Conservation (phyloP, 2,113 vertebrate species). For the Pollimyrus isidori region DNA sequence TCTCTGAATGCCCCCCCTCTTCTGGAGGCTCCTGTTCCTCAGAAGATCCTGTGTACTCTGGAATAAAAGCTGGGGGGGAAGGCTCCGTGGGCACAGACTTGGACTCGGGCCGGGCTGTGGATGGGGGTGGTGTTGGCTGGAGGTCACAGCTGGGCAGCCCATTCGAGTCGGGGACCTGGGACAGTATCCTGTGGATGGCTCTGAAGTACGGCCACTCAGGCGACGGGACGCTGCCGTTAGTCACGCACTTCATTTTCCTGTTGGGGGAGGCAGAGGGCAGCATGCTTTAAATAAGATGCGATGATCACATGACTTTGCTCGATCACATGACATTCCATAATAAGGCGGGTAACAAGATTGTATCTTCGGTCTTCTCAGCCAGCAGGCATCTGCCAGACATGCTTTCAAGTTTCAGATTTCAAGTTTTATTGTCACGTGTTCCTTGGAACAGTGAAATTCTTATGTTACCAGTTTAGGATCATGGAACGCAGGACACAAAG, state of each 20-base stretch:
- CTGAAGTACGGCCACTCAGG: conserved; percentile 95
- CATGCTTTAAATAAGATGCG: not conserved
- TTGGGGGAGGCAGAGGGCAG: conserved; percentile 20
- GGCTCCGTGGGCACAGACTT: conserved; percentile 69
- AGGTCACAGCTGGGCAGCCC: conserved; percentile 70
- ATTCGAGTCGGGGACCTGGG: conserved; percentile 76
- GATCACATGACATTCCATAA: not conserved
- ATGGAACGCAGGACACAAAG: not conserved
- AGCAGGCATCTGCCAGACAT: not conserved
- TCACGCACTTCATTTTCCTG: conserved; percentile 87
- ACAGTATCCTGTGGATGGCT: conserved; percentile 88
- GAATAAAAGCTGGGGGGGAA: conserved; percentile 74
- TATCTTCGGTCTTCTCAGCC: not conserved
- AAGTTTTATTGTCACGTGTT: not conserved
- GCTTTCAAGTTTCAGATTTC: not conserved
- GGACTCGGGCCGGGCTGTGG: conserved; percentile 73
- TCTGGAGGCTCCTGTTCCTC: conserved; percentile 81
- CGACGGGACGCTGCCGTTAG: conserved; percentile 61
- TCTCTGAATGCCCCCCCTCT: conserved; percentile 61
- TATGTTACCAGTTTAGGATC: not conserved
- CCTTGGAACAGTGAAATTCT: not conserved
- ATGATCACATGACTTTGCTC: not conserved
- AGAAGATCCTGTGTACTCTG: conserved; percentile 88
- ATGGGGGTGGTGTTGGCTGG: conserved; percentile 73
- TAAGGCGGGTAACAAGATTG: not conserved